phyloP scores from a whole-genome alignment of 1,140 invertebrate species.

The Drosophila ananassae region DNA sequence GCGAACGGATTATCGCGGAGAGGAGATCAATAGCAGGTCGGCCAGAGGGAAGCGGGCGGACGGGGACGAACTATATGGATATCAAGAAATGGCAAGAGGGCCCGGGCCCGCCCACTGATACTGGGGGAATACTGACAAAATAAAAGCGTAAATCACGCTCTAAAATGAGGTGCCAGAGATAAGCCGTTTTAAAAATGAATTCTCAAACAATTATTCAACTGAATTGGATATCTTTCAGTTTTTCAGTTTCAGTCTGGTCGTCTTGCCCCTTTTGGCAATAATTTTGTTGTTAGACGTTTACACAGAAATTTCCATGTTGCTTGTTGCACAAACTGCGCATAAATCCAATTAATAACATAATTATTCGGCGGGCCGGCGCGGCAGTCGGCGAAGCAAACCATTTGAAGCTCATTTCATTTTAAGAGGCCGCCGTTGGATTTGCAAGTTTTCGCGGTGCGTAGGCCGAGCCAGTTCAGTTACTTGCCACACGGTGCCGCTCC shows the following conservation, averaged over 20 bases:
- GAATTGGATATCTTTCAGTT: not conserved
- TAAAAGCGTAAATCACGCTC: conserved; percentile 78
- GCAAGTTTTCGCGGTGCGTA: conserved; percentile 44
- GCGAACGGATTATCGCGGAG: conserved; percentile 75
- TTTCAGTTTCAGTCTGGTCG: too few relatives aligned
- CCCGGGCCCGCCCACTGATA: conserved; percentile 64
- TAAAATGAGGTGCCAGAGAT: conserved; percentile 69
- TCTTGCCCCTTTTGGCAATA: conserved; percentile 17
- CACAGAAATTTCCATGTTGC: conserved; percentile 62
- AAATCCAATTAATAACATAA: conserved; percentile 82
- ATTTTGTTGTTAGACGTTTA: conserved; percentile 22
- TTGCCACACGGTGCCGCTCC: not conserved
- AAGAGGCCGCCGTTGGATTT: conserved; percentile 48
- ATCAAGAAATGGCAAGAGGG: conserved; percentile 44
- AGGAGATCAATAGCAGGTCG: conserved; percentile 69
- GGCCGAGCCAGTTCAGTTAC: conserved; percentile 64
- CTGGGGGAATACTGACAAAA: conserved; percentile 36
- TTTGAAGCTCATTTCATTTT: conserved; percentile 70
- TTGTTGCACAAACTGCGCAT: conserved; percentile 68
- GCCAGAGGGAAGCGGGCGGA: conserved; percentile 10
- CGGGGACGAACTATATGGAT: conserved; percentile 72
- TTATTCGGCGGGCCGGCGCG: conserved; percentile 60
- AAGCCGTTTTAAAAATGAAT: conserved; percentile 27
- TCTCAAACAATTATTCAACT: not conserved
- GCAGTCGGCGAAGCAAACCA: conserved; percentile 41